Percentiles rank a stretch among this genome's conserved stretches.
These are phyloP conservation scores for Matsumurasca onukii DNA, from an alignment of 1,140 invertebrate genomes.

Conservation along the genomic window DNA sequence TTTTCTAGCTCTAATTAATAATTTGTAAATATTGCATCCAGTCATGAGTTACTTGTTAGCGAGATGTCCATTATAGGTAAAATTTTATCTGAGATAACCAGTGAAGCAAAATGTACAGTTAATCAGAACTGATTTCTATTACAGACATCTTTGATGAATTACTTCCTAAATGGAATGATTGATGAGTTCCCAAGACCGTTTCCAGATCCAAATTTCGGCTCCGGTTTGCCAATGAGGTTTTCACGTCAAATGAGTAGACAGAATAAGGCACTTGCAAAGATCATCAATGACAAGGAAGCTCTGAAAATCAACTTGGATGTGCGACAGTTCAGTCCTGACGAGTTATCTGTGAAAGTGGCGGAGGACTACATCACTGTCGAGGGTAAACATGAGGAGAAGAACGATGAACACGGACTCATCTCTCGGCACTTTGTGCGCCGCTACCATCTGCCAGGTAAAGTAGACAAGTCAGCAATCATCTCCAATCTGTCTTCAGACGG, in stretches of 20 bases:
- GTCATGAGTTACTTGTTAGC: too few species aligned
- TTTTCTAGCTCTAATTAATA: too few species aligned
- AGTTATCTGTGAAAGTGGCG: constrained; percentile 77
- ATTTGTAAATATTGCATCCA: too few species aligned
- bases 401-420: constrained; percentile 71
- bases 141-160: not conserved
- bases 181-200: not conserved
- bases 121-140: not conserved
- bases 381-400: constrained; percentile 74
- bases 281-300: constrained; percentile 8
- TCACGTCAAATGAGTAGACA: not conserved
- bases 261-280: constrained; percentile 4
- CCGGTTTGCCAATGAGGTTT: not conserved
- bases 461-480: constrained; percentile 60
- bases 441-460: constrained; percentile 67
- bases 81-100: not conserved
- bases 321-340: constrained; percentile 80
- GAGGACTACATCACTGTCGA: constrained; percentile 67
- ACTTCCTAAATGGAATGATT: constrained; percentile 3
- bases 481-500: constrained; percentile 73
- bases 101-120: not conserved
- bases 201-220: not conserved
- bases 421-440: constrained; percentile 69
- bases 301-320: constrained; percentile 63
- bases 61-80: not conserved